Percentiles rank a stretch among this genome's conserved stretches.
These are phyloP conservation scores for Epinephelus fuscoguttatus DNA, from an alignment of 2,113 vertebrate species.

Conservation along the genomic window DNA sequence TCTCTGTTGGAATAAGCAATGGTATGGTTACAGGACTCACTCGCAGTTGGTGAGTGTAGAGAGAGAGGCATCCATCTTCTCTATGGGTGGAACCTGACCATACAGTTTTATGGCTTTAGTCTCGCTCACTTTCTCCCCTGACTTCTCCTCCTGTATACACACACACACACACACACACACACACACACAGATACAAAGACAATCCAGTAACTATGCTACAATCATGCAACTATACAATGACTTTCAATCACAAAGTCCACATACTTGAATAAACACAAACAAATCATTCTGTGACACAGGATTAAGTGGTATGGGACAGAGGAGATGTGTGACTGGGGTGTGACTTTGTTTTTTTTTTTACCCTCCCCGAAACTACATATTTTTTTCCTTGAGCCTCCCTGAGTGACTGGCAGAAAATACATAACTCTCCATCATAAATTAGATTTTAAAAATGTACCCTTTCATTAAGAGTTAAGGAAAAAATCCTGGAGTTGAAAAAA, in stretches of 20 bases:
- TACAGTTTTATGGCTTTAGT: constrained; percentile 94
- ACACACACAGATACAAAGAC: not conserved
- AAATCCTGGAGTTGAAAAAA: too few relatives aligned
- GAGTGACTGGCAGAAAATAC: too few relatives aligned
- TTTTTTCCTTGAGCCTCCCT: too few relatives aligned
- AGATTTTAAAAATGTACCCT: too few relatives aligned
- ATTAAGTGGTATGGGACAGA: not conserved
- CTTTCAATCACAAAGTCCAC: not conserved
- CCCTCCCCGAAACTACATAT: too few relatives aligned
- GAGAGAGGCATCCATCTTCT: constrained; percentile 95
- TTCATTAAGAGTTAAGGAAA: too few relatives aligned
- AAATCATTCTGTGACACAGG: not conserved
- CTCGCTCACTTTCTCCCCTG: constrained; percentile 89
- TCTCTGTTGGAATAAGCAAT: not conserved
- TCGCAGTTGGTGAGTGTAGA: constrained; percentile 92
- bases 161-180: constrained; percentile 6
- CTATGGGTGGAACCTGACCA: constrained; percentile 92
- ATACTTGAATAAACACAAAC: not conserved
- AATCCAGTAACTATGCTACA: not conserved
- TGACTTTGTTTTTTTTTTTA: too few relatives aligned
- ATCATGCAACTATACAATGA: not conserved
- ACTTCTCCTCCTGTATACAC: constrained; percentile 90
- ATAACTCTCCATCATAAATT: too few relatives aligned
- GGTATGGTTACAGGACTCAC: constrained; percentile 81
- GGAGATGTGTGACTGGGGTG: too few relatives aligned